phyloP scores from a whole-genome alignment of 2,113 vertebrate genomes.

The Taxidea taxus region DNA sequence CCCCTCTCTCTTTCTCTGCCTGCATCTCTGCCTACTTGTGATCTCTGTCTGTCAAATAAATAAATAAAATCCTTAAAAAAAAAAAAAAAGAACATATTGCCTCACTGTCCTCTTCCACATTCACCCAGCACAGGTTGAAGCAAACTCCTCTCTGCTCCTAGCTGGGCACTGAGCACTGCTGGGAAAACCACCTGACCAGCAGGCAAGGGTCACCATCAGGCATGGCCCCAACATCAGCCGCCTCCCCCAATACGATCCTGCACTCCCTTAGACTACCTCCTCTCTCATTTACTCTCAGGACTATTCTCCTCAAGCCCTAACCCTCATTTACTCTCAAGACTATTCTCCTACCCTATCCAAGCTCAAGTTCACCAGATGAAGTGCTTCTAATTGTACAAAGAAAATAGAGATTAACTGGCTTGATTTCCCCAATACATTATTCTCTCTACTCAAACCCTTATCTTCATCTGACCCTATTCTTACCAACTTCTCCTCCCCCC shows the following conservation, averaged over 20 bases:
- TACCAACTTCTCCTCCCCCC: neutral
- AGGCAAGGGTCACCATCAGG: neutral
- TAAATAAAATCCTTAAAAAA: too few species aligned
- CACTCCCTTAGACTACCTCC: neutral
- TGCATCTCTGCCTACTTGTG: too few species aligned
- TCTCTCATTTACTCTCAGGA: neutral
- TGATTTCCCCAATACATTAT: neutral
- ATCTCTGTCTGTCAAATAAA: too few species aligned
- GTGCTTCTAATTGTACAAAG: neutral
- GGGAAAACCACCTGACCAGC: neutral
- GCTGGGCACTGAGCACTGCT: neutral
- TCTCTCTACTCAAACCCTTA: neutral
- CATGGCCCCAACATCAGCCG: neutral
- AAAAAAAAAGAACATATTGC: neutral
- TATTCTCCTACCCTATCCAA: neutral
- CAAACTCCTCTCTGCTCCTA: neutral
- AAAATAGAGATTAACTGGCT: neutral
- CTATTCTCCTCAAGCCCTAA: neutral
- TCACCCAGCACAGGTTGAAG: neutral
- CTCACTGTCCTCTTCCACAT: neutral
- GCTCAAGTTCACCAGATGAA: neutral
- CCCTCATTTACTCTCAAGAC: too few species aligned
- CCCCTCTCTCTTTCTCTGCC: too few species aligned
- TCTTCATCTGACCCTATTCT: neutral
- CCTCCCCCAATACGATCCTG: neutral